These are phyloP conservation scores for Cataglyphis hispanica DNA, from an alignment of 1,140 invertebrate genomes.

Conservation along the genomic window DNA sequence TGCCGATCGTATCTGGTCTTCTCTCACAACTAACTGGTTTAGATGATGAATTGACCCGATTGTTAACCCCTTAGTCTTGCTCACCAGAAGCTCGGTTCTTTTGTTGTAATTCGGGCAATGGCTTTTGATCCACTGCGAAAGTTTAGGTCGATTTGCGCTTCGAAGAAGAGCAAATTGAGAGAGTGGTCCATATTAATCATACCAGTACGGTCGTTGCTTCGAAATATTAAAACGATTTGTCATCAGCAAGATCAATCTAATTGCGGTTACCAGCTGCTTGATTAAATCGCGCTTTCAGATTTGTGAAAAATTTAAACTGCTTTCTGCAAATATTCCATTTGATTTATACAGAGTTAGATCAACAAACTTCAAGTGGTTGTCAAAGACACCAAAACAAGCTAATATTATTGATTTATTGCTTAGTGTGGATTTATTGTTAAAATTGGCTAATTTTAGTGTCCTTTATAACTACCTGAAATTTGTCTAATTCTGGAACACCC, in stretches of 20 bases:
- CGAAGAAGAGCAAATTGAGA: constrained; percentile 30
- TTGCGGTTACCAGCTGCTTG: neutral
- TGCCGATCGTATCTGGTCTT: constrained; percentile 78
- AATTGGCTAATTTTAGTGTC: no score
- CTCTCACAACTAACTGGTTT: constrained; percentile 79
- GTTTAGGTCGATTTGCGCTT: constrained; percentile 36
- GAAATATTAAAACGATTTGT: constrained; percentile 31
- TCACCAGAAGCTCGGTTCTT: constrained; percentile 42
- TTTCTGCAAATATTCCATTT: neutral
- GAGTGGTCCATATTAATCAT: constrained; percentile 13
- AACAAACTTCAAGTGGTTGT: no score
- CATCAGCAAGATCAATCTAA: constrained; percentile 17
- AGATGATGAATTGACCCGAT: constrained; percentile 82
- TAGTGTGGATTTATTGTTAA: no score
- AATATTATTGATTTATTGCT: no score
- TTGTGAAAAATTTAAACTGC: neutral
- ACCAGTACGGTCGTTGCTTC: constrained; percentile 39
- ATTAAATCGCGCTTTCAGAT: constrained; percentile 2
- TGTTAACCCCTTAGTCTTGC: constrained; percentile 78
- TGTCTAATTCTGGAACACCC: no score
- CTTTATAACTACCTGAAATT: no score
- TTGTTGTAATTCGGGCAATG: neutral
- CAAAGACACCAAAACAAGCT: no score
- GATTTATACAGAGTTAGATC: neutral
- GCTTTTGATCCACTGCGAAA: constrained; percentile 10